Percentiles rank a stretch among this genome's conserved stretches.
Evolutionary conservation across 2,888 invertebrate genomes (phyloP).

Genomic region (Eudemis profundana): DNA sequence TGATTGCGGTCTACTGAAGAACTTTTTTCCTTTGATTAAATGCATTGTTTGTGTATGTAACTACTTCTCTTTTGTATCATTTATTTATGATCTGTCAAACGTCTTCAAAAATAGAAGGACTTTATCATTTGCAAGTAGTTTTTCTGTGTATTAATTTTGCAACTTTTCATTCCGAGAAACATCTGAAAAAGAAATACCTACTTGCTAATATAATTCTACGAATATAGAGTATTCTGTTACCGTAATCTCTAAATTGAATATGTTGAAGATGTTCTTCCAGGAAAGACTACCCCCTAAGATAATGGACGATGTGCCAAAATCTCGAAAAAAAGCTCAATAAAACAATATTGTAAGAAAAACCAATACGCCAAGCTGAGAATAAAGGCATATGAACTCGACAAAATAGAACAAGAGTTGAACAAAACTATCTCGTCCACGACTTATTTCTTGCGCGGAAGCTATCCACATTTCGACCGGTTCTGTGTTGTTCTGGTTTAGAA

Average conservation of each 20-base stretch:
- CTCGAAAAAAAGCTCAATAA: constrained; percentile 59
- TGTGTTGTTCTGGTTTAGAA: constrained; percentile 47
- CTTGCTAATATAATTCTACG: too few relatives aligned
- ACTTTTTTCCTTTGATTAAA: not conserved
- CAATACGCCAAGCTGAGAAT: constrained; percentile 67
- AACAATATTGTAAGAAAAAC: constrained; percentile 66
- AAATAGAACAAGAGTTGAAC: constrained; percentile 65
- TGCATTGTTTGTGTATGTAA: not conserved
- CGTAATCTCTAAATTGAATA: too few relatives aligned
- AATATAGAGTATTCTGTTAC: too few relatives aligned
- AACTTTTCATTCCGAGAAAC: too few relatives aligned
- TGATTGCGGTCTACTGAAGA: not conserved
- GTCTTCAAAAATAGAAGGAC: too few relatives aligned
- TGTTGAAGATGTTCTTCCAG: not conserved
- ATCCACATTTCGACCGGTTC: constrained; percentile 69
- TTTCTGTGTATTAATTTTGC: too few relatives aligned
- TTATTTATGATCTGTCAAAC: too few relatives aligned
- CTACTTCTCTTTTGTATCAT: too few relatives aligned
- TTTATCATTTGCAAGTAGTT: too few relatives aligned
- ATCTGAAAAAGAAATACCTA: too few relatives aligned
- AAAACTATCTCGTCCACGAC: constrained; percentile 67
- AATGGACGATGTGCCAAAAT: constrained; percentile 35
- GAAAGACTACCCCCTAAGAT: constrained; percentile 10
- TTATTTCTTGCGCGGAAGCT: constrained; percentile 78
- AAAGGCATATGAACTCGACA: constrained; percentile 68